A percentile compares a stretch with the other conserved stretches of the same genome.
These are phyloP conservation scores for Propithecus perrieri DNA, from an alignment of 2,797 vertebrate genomes.

Conservation along the genomic window DNA sequence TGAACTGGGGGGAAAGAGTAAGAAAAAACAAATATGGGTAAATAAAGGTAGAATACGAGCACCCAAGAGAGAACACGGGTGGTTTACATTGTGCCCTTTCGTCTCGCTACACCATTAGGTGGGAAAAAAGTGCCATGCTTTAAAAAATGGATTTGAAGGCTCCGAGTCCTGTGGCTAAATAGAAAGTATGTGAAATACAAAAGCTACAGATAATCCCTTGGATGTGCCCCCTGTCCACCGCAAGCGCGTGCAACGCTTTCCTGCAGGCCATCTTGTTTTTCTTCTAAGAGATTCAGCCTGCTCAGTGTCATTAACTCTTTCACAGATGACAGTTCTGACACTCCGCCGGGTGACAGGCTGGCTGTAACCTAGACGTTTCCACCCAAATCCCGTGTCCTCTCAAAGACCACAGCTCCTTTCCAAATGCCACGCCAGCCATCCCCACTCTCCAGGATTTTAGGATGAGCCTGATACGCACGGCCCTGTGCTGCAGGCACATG, in stretches of 20 bases:
- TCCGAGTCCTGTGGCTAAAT: not conserved
- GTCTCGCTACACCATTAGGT: not conserved
- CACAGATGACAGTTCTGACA: too few relatives aligned
- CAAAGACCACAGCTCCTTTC: accelerated
- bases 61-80: not conserved
- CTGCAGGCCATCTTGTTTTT: accelerated
- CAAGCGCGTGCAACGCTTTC: accelerated
- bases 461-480: accelerated
- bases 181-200: not conserved
- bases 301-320: not conserved
- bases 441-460: not conserved
- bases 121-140: not conserved
- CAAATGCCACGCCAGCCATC: accelerated
- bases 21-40: not conserved
- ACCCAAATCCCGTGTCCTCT: not conserved
- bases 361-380: accelerated
- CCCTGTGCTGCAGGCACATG: accelerated
- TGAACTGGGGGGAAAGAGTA: not conserved
- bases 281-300: not conserved
- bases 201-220: not conserved
- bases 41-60: not conserved
- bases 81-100: not conserved
- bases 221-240: accelerated
- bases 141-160: not conserved
- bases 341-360: too few relatives aligned